phyloP scores from a whole-genome alignment of 1,140 invertebrate genomes.

The Berghia stephanieae region DNA sequence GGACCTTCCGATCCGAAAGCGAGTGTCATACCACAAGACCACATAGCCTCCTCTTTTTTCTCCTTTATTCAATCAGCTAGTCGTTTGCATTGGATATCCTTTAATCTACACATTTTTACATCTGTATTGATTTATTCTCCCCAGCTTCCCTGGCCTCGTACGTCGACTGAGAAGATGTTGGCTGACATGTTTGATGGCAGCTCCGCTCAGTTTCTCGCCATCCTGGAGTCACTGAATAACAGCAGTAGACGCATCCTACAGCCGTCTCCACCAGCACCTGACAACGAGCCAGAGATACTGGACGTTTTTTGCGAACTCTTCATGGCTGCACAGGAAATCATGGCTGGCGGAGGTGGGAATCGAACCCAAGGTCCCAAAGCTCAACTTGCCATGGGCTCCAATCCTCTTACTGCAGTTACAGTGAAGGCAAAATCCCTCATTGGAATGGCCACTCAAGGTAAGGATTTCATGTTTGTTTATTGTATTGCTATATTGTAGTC shows the following conservation, averaged over 20 bases:
- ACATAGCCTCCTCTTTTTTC: too few relatives aligned
- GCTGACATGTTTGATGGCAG: slow-evolving; percentile 67
- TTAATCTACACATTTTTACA: too few relatives aligned
- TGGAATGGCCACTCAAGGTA: slow-evolving; percentile 57
- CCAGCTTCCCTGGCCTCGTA: slow-evolving; percentile 65
- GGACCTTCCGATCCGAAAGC: too few relatives aligned
- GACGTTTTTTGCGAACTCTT: slow-evolving; percentile 66
- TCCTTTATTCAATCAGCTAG: too few relatives aligned
- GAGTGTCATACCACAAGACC: too few relatives aligned
- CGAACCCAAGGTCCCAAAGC: slow-evolving; percentile 47
- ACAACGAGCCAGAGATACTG: slow-evolving; percentile 64
- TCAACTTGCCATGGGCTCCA: slow-evolving; percentile 40
- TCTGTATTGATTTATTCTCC: slow-evolving; percentile 1
- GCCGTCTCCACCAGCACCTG: slow-evolving; percentile 59
- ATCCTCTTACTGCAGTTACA: slow-evolving; percentile 47
- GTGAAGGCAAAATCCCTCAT: slow-evolving; percentile 45
- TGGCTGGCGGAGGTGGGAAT: slow-evolving; percentile 58
- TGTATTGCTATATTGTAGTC: too few relatives aligned
- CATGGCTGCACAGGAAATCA: slow-evolving; percentile 65
- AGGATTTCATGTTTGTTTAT: too few relatives aligned
- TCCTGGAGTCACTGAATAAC: slow-evolving; percentile 62
- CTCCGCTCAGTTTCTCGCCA: slow-evolving; percentile 64
- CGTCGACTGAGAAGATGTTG: slow-evolving; percentile 64
- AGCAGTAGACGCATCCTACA: slow-evolving; percentile 61
- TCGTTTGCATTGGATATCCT: too few relatives aligned